Percentiles rank a stretch among this genome's conserved stretches.
These are phyloP conservation scores for Tursiops truncatus DNA, from an alignment of 2,113 vertebrate genomes.

Conservation along the genomic window DNA sequence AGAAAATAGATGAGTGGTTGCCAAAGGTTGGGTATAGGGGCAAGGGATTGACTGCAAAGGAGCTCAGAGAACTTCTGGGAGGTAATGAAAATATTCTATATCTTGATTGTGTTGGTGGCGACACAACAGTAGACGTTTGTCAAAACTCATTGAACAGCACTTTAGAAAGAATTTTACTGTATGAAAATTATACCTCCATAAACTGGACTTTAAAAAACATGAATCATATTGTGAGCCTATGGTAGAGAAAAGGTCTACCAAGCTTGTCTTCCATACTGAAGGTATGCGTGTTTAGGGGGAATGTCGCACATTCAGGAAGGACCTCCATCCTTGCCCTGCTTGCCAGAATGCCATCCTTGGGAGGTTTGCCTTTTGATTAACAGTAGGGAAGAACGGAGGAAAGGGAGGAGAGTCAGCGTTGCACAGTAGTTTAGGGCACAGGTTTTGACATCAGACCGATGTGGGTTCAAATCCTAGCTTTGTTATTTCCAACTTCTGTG, in stretches of 20 bases:
- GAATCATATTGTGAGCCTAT: background rate
- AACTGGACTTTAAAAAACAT: background rate
- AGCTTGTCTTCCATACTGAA: background rate
- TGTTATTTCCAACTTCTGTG: background rate
- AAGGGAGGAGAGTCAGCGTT: background rate
- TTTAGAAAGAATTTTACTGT: background rate
- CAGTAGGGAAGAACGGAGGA: background rate
- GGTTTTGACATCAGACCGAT: background rate
- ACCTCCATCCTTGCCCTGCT: background rate
- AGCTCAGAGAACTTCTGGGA: background rate
- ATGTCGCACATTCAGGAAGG: background rate
- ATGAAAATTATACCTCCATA: constrained; percentile 20
- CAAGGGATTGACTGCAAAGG: background rate
- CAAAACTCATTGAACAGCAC: background rate
- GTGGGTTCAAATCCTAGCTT: constrained; percentile 22
- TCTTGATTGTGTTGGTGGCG: background rate
- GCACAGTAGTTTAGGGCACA: background rate
- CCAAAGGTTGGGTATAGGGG: background rate
- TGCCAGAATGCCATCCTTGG: background rate
- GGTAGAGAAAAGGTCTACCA: background rate
- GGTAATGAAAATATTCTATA: background rate
- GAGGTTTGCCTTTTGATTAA: background rate
- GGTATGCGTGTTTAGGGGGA: background rate
- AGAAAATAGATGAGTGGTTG: background rate
- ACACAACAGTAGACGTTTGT: background rate